Percentiles rank a stretch among this genome's conserved stretches.
Conservation (phyloP, 2,888 invertebrate species). For the Chirona hameri region DNA sequence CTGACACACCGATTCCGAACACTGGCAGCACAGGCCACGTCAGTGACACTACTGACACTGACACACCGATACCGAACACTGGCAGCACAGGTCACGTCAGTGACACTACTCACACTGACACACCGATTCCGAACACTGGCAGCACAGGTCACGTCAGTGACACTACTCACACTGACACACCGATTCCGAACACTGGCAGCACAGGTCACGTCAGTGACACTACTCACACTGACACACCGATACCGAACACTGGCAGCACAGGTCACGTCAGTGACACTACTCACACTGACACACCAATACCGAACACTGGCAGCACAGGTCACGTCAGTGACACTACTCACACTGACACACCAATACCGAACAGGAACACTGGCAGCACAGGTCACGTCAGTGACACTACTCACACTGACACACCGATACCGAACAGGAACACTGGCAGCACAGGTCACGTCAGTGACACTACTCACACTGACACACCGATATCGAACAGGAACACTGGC, state of each 20-base stretch:
- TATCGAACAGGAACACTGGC: slow-evolving; percentile 81
- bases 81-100: too few relatives aligned
- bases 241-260: slow-evolving; percentile 72
- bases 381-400: too few relatives aligned
- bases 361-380: slow-evolving; percentile 63
- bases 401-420: slow-evolving; percentile 80
- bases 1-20: slow-evolving; percentile 94
- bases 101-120: slow-evolving; percentile 67
- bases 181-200: slow-evolving; percentile 81
- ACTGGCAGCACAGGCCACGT: slow-evolving; percentile 53
- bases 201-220: too few relatives aligned
- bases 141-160: too few relatives aligned
- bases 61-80: slow-evolving; percentile 93
- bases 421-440: slow-evolving; percentile 75
- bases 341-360: slow-evolving; percentile 93
- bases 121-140: slow-evolving; percentile 90
- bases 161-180: slow-evolving; percentile 76
- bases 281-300: slow-evolving; percentile 96
- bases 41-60: too few relatives aligned
- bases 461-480: too few relatives aligned
- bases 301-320: slow-evolving; percentile 65
- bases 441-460: too few relatives aligned
- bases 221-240: slow-evolving; percentile 88
- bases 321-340: slow-evolving; percentile 54
- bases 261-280: too few relatives aligned